Evolutionary conservation across 2,797 vertebrate genomes (phyloP).

Genomic region (Labroides dimidiatus): DNA sequence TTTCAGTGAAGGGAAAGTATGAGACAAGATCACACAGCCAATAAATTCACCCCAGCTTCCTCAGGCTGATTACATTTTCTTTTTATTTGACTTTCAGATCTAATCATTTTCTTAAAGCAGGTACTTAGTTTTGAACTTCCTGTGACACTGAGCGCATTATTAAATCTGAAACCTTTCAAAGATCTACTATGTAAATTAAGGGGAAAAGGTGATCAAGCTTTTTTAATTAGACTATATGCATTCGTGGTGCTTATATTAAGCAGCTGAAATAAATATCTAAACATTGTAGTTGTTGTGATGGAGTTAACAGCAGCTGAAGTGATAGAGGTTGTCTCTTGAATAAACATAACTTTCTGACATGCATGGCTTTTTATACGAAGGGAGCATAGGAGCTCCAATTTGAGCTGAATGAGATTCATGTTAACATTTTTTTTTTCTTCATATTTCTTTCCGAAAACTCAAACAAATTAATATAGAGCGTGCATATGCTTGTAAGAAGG

Average conservation of each 20-base stretch:
- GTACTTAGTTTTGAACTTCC: constrained; percentile 31
- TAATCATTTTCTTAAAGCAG: constrained; percentile 24
- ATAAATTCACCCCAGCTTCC: constrained; percentile 42
- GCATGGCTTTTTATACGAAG: constrained; percentile 19
- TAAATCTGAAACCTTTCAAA: constrained; percentile 16
- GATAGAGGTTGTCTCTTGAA: constrained; percentile 1
- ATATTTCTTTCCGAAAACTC: constrained; percentile 4
- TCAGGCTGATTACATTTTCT: constrained; percentile 27
- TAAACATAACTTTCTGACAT: constrained; percentile 28
- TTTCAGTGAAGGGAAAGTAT: constrained; percentile 38
- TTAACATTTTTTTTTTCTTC: constrained; percentile 21
- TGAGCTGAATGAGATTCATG: constrained; percentile 24
- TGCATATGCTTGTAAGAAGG: constrained; percentile 63
- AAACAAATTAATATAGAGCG: constrained; percentile 65
- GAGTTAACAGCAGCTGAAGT: not conserved
- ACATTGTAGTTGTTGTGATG: not conserved
- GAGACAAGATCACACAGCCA: constrained; percentile 48
- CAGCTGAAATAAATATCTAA: constrained; percentile 22
- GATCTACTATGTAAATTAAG: constrained; percentile 22
- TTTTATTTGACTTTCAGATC: constrained; percentile 20
- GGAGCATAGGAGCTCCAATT: constrained; percentile 16
- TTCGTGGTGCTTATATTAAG: constrained; percentile 1
- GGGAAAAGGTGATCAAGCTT: constrained; percentile 28
- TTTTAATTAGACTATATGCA: constrained; percentile 18
- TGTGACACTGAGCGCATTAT: constrained; percentile 13